Base-by-base conservation (phyloP, 2,797 vertebrate species). In the Avahi laniger region DNA sequence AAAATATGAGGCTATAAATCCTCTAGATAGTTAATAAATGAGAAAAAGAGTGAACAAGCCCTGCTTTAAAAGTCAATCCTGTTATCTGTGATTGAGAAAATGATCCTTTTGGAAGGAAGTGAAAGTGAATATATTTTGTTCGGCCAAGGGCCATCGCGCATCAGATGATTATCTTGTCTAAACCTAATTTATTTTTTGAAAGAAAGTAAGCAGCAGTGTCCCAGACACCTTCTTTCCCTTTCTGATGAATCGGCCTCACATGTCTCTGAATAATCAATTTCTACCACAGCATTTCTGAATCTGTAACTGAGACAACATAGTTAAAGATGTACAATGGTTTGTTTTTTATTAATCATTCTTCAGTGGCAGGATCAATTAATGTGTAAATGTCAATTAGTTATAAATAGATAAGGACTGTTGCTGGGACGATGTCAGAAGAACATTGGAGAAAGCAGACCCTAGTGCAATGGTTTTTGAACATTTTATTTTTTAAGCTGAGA, bases 181-280 rank as follows among this genome's bases (percentile, higher is more conserved):
- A 97, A 94, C 6, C 79, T 95, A 97, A 94, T 97, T 97, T 96
- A 86, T 84, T 95, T 97, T 96, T 97, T 97, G 96, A 96, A 65
- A 97, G 86, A 97, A 98, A 89, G 92, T 35, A 96, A 97, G 78
- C 52, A 86, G 48, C 65, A 85, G 33, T 92, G 72, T 78, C 54
- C 96, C 85, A 93, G 46, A 38, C n/a, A 98, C 96, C 75, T 95
- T 98, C 83, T 91, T 97, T 97, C 95, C 96, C 97, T 98, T 98
- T 97, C 0, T 38, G 93, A 98, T 98, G 97, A 98, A 97, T 98
- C 79, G 95, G 85, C 96, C 94, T 98, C 97, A 97, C 95, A 98
- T 97, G 95, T 46, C 84, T 98, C 97, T 98, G 97, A 98, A 97
- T 98, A 98, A 98, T 98, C 97, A 95, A 81, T 98, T 96, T 98